Conservation (phyloP, 1,140 invertebrate species). For the Capitella teleta region DNA sequence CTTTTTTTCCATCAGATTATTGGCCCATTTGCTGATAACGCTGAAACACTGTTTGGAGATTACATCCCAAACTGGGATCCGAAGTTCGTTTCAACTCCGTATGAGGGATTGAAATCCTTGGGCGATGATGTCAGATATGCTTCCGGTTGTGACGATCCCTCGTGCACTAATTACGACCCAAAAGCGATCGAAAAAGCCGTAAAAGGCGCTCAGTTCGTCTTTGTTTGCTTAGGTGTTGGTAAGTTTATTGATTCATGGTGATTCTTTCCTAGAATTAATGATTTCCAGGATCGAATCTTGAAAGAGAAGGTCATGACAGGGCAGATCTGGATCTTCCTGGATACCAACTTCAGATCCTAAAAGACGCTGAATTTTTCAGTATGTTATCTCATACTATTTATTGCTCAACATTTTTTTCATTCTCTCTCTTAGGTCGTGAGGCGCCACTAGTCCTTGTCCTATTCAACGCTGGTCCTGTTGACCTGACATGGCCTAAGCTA, state of each 20-base stretch:
- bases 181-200: conserved; percentile 4
- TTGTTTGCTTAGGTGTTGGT: conserved; percentile 29
- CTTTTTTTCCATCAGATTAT: conserved; percentile 7
- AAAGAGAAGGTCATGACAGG: conserved; percentile 13
- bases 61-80: conserved; percentile 4
- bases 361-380: conserved; percentile 12
- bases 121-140: conserved; percentile 4
- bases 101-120: conserved; percentile 6
- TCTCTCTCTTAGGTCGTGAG: not conserved
- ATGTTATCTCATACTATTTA: not conserved
- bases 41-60: conserved; percentile 16
- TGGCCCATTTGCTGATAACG: conserved; percentile 12
- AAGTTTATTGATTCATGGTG: not conserved
- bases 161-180: conserved; percentile 7
- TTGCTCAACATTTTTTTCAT: not conserved
- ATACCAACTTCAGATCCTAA: conserved; percentile 9
- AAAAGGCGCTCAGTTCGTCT: conserved; percentile 2
- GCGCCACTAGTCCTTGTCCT: conserved; percentile 20
- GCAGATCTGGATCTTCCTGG: conserved; percentile 11
- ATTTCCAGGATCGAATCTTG: conserved; percentile 13
- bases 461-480: conserved; percentile 33
- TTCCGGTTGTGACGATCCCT: conserved; percentile 2
- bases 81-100: conserved; percentile 4
- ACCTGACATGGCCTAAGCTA: conserved; percentile 23
- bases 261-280: no score